A percentile compares a stretch with the other conserved stretches of the same genome.
phyloP scores from a whole-genome alignment of 2,797 vertebrate species.

The Champsocephalus esox region DNA sequence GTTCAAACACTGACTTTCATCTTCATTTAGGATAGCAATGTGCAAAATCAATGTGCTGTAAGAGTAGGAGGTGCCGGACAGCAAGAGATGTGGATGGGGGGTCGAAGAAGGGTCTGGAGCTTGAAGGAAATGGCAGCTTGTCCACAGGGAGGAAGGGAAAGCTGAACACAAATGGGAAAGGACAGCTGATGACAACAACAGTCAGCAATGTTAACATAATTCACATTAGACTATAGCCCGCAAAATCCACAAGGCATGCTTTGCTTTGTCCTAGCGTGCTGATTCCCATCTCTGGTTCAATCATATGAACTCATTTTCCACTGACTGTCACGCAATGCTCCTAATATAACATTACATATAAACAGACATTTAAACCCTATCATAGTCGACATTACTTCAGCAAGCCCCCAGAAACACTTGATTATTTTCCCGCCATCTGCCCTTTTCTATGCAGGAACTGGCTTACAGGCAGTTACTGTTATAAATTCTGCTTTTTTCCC shows the following conservation, averaged over 20 bases:
- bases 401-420: not conserved
- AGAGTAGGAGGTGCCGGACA: constrained; percentile 15
- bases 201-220: constrained; percentile 50
- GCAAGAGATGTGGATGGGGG: constrained; percentile 20
- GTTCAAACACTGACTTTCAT: constrained; percentile 43
- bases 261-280: constrained; percentile 18
- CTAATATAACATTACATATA: not conserved
- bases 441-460: not conserved
- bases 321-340: not conserved
- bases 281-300: constrained; percentile 12
- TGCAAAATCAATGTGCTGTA: constrained; percentile 25
- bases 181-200: constrained; percentile 53
- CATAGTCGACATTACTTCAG: not conserved
- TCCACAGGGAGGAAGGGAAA: constrained; percentile 30
- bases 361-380: not conserved
- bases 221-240: constrained; percentile 50
- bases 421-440: not conserved
- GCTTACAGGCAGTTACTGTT: not conserved
- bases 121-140: constrained; percentile 38
- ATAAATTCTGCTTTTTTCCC: not conserved
- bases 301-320: not conserved
- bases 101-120: constrained; percentile 30
- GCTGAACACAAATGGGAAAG: constrained; percentile 36
- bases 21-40: constrained; percentile 40
- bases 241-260: constrained; percentile 28